phyloP scores from a whole-genome alignment of 2,888 invertebrate genomes.

The Rhaphigaster nebulosa region DNA sequence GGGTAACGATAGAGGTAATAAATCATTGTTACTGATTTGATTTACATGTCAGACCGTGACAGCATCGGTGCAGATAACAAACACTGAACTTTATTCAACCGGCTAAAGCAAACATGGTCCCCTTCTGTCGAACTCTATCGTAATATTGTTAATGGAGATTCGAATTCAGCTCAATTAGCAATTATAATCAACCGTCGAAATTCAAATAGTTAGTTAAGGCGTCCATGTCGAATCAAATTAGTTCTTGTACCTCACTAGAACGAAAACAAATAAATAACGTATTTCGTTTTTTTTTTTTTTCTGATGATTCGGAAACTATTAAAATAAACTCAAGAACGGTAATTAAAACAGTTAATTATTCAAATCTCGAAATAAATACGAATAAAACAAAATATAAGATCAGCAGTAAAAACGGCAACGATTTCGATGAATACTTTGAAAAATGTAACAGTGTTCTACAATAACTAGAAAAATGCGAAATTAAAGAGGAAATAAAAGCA shows the following conservation, averaged over 20 bases:
- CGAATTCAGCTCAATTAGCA: neutral
- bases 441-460: too few species aligned
- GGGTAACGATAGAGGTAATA: neutral
- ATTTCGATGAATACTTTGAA: too few species aligned
- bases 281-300: neutral
- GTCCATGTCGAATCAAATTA: neutral
- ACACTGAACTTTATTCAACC: neutral
- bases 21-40: neutral
- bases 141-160: neutral
- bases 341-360: too few species aligned
- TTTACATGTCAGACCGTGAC: neutral
- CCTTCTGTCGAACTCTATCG: neutral
- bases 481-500: too few species aligned
- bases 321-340: too few species aligned
- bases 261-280: neutral
- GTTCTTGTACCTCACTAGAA: neutral
- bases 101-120: neutral
- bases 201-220: neutral
- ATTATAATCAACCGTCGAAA: neutral
- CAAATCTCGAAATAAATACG: too few species aligned
- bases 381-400: too few species aligned
- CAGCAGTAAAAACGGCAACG: too few species aligned
- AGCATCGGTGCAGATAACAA: neutral
- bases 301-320: too few species aligned
- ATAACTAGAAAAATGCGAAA: too few species aligned